phyloP scores from a whole-genome alignment of 2,797 vertebrate species.

The Merluccius polli region DNA sequence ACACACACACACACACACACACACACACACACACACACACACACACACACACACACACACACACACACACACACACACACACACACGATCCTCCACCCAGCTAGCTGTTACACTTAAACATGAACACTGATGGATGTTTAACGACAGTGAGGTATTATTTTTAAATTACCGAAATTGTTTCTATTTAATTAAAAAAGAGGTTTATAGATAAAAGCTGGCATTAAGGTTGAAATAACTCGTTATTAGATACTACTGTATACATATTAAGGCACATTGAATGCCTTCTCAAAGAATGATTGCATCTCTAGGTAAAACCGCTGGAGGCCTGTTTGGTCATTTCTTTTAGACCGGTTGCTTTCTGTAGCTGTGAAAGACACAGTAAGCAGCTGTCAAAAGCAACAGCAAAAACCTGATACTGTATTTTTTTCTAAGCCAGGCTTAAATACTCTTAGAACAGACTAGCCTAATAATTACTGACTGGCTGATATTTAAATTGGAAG shows the following conservation, averaged over 20 bases:
- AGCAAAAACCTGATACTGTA: background rate
- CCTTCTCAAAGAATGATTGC: conserved; percentile 28
- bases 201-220: conserved; percentile 18
- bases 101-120: background rate
- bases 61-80: too few relatives aligned
- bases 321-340: conserved; percentile 38
- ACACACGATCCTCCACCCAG: background rate
- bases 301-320: conserved; percentile 32
- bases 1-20: too few relatives aligned
- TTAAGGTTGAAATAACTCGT: conserved; percentile 32
- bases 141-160: background rate
- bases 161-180: conserved; percentile 19
- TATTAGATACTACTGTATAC: conserved; percentile 28
- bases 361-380: conserved; percentile 10
- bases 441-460: background rate
- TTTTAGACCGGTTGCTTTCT: conserved; percentile 24
- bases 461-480: conserved; percentile 20
- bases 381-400: conserved; percentile 9
- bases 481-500: conserved; percentile 15
- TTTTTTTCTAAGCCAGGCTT: background rate
- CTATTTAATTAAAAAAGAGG: conserved; percentile 4
- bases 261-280: conserved; percentile 22
- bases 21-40: too few relatives aligned
- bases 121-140: background rate
- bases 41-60: too few relatives aligned